Conservation (phyloP, 2,797 vertebrate genomes). For the Falco naumanni region DNA sequence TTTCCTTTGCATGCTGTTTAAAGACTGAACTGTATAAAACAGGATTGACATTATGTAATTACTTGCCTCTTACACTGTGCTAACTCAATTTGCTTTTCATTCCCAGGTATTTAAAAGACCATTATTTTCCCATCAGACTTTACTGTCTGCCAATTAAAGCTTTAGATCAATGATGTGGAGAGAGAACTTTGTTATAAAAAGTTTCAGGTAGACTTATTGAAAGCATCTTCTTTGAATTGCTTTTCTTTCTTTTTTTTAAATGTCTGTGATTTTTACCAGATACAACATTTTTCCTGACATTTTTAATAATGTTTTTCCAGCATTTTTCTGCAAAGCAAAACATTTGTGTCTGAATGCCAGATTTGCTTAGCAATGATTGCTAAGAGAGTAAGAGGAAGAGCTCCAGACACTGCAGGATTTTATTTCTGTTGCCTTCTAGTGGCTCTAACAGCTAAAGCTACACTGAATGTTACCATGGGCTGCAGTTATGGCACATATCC, state of each 20-base stretch:
- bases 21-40: constrained; percentile 72
- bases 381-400: not conserved
- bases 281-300: not conserved
- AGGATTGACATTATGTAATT: constrained; percentile 80
- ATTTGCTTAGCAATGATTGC: not conserved
- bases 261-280: not conserved
- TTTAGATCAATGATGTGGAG: constrained; percentile 69
- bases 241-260: constrained; percentile 24
- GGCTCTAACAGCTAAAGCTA: not conserved
- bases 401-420: not conserved
- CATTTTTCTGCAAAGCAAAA: constrained; percentile 23
- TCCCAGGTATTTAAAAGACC: constrained; percentile 80
- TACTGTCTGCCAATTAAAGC: constrained; percentile 77
- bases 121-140: constrained; percentile 80
- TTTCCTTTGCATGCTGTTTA: constrained; percentile 68
- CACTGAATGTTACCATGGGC: not conserved
- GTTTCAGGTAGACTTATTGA: constrained; percentile 53
- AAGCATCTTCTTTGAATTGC: constrained; percentile 23
- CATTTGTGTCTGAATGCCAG: not conserved
- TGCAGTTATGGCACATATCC: not conserved
- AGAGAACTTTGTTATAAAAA: constrained; percentile 46
- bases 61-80: constrained; percentile 77
- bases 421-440: not conserved
- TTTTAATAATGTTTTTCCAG: not conserved
- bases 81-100: constrained; percentile 84